Conservation (phyloP, 2,888 invertebrate species). For the Chrysomela aeneicollis region DNA sequence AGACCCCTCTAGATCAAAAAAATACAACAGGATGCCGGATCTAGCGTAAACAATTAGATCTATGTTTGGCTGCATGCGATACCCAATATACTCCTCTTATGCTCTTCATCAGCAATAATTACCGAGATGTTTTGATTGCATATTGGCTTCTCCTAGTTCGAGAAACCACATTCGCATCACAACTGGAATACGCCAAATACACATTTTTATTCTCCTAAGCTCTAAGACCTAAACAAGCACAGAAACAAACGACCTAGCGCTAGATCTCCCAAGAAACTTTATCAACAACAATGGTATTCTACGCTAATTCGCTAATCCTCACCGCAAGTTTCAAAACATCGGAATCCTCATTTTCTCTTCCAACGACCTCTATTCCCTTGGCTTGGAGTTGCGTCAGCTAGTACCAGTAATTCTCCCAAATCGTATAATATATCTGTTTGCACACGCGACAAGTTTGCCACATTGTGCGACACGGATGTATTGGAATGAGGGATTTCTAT, state of each 20-base stretch:
- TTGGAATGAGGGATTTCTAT: too few species aligned
- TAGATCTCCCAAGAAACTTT: conserved; percentile 35
- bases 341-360: conserved; percentile 38
- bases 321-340: conserved; percentile 47
- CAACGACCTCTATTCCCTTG: conserved; percentile 35
- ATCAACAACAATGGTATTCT: conserved; percentile 44
- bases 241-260: conserved; percentile 30
- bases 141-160: conserved; percentile 6
- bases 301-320: conserved; percentile 44
- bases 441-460: too few species aligned
- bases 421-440: not conserved
- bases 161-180: not conserved
- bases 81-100: too few species aligned
- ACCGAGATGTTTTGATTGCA: not conserved
- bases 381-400: conserved; percentile 1
- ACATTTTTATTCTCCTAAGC: conserved; percentile 22
- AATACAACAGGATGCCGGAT: too few species aligned
- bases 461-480: too few species aligned
- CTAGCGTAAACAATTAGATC: too few species aligned
- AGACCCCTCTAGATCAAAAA: too few species aligned
- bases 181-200: not conserved
- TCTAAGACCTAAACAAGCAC: conserved; percentile 25
- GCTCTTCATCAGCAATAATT: not conserved
- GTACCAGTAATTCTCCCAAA: not conserved
- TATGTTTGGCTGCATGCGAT: too few species aligned